These are phyloP conservation scores for Melieria omissa DNA, from an alignment of 2,888 invertebrate species.

Conservation along the genomic window DNA sequence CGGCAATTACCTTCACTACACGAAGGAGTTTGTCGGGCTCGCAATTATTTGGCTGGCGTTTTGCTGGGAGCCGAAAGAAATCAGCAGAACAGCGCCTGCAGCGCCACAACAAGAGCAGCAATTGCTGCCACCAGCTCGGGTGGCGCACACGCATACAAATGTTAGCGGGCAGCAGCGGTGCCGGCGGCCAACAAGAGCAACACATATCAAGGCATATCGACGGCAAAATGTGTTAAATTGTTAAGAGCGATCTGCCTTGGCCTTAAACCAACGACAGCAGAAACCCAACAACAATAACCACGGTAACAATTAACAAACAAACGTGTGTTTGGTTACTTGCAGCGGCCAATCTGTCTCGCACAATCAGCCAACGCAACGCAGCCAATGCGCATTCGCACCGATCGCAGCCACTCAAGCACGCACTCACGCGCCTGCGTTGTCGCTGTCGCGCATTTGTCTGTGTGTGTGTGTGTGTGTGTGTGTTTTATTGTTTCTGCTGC, in stretches of 20 bases:
- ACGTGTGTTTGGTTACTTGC: background rate
- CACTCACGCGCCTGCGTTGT: background rate
- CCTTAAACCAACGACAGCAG: slow-evolving; percentile 44
- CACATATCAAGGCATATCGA: slow-evolving; percentile 1
- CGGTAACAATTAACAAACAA: background rate
- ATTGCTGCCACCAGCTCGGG: background rate
- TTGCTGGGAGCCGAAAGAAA: too few relatives aligned
- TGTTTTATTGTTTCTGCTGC: background rate
- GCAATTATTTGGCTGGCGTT: too few relatives aligned
- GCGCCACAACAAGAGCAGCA: background rate
- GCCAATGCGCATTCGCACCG: slow-evolving; percentile 9
- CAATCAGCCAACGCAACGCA: background rate
- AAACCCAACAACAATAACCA: background rate
- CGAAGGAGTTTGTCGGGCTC: background rate
- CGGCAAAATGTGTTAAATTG: slow-evolving; percentile 25
- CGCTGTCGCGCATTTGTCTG: slow-evolving; percentile 8
- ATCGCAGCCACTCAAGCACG: slow-evolving; percentile 13
- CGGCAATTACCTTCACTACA: background rate
- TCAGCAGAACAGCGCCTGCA: background rate
- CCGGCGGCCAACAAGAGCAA: slow-evolving; percentile 11
- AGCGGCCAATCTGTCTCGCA: slow-evolving; percentile 31
- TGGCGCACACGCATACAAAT: background rate
- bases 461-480: slow-evolving; percentile 1
- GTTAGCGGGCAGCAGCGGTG: background rate
- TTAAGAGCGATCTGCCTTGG: slow-evolving; percentile 46